phyloP scores from a whole-genome alignment of 2,113 vertebrate species.

The Polypterus bichir region DNA sequence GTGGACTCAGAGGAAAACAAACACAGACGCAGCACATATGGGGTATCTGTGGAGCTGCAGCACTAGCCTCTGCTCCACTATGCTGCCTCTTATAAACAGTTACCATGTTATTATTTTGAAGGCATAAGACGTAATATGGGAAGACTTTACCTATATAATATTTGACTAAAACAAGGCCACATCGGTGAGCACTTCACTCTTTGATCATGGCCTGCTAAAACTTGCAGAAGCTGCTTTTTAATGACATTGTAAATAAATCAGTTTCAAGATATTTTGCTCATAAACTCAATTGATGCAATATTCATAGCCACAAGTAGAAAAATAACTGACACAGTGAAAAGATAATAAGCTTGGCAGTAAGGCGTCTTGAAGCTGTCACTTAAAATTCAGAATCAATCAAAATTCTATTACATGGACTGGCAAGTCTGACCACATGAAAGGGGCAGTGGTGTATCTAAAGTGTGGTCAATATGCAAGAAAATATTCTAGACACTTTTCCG shows the following conservation, averaged over 20 bases:
- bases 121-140: too few species aligned
- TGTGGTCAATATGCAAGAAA: not conserved
- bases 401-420: not conserved
- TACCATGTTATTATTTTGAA: too few species aligned
- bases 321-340: constrained; percentile 1
- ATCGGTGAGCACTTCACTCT: too few species aligned
- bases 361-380: not conserved
- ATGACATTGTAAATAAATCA: too few species aligned
- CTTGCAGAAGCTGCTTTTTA: too few species aligned
- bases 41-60: too few species aligned
- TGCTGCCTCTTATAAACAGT: not conserved
- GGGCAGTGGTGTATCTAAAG: constrained; percentile 1
- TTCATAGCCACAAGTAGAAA: not conserved
- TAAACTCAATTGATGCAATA: not conserved
- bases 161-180: too few species aligned
- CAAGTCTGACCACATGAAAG: not conserved
- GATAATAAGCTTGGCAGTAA: constrained; percentile 1
- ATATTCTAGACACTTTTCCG: not conserved
- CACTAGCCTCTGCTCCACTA: not conserved
- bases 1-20: too few species aligned
- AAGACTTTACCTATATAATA: too few species aligned
- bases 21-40: too few species aligned
- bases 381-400: constrained; percentile 7
- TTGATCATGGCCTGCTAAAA: too few species aligned
- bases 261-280: too few species aligned